A percentile compares a stretch with the other conserved stretches of the same genome.
phyloP scores from a whole-genome alignment of 2,888 invertebrate genomes.

The Hirtodrosophila duncani region DNA sequence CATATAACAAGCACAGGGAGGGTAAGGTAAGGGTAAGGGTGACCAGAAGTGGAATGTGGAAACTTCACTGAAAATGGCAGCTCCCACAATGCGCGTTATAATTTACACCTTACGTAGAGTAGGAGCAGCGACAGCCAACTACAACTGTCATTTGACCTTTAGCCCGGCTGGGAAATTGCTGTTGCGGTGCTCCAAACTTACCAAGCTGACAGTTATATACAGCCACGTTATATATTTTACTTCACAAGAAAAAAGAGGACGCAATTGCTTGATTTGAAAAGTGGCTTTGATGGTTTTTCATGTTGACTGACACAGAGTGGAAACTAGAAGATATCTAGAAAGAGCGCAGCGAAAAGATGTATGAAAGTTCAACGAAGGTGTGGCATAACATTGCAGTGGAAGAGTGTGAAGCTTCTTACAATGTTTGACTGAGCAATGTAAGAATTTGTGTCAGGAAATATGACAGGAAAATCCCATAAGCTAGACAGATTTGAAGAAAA shows the following conservation, averaged over 20 bases:
- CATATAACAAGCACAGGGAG: neutral
- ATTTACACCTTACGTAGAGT: constrained; percentile 58
- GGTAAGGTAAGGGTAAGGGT: constrained; percentile 11
- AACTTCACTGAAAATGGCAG: constrained; percentile 46
- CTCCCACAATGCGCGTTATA: constrained; percentile 68
- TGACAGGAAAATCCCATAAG: too few relatives aligned
- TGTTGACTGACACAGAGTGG: constrained; percentile 44
- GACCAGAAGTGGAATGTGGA: neutral
- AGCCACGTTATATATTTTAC: constrained; percentile 61
- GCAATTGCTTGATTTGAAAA: constrained; percentile 68
- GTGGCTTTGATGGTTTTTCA: constrained; percentile 63
- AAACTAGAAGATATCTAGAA: neutral
- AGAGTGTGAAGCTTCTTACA: too few relatives aligned
- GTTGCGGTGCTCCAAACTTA: constrained; percentile 24
- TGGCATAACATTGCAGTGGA: constrained; percentile 25
- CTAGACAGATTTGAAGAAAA: too few relatives aligned
- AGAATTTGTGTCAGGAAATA: too few relatives aligned
- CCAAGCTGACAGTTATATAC: constrained; percentile 41
- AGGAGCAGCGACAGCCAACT: constrained; percentile 35
- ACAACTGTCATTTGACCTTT: constrained; percentile 69
- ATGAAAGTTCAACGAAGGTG: constrained; percentile 15
- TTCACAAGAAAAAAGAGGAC: too few relatives aligned
- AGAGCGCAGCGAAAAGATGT: neutral
- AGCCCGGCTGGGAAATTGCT: constrained; percentile 14
- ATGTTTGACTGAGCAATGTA: too few relatives aligned